phyloP scores from a whole-genome alignment of 2,797 vertebrate species.

The Gymnocypris eckloni region DNA sequence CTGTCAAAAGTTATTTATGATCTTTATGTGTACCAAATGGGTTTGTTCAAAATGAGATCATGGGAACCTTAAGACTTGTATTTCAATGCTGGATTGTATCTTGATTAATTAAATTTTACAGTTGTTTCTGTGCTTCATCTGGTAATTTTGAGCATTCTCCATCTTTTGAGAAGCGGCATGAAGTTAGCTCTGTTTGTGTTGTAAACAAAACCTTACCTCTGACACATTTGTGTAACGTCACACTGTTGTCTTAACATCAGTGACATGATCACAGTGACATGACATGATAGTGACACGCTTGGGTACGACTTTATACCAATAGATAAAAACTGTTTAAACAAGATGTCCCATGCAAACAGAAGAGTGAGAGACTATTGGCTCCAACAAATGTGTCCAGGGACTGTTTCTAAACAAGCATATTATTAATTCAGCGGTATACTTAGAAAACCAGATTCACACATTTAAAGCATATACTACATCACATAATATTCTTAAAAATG shows the following conservation, averaged over 20 bases:
- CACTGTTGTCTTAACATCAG: background rate
- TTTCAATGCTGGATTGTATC: background rate
- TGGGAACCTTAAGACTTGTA: background rate
- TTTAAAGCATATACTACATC: background rate
- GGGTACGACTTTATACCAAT: background rate
- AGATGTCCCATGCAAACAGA: constrained; percentile 5
- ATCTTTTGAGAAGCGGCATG: background rate
- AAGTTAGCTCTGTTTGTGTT: background rate
- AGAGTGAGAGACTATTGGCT: background rate
- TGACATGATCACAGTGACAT: background rate
- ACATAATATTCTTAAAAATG: background rate
- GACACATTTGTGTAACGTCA: background rate
- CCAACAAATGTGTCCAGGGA: background rate
- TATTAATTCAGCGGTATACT: background rate
- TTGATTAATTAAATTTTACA: background rate
- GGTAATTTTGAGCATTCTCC: background rate
- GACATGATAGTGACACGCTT: background rate
- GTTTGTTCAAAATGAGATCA: background rate
- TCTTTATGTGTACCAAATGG: background rate
- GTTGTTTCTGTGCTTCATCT: background rate
- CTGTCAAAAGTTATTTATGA: background rate
- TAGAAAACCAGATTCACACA: background rate
- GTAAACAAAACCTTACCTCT: background rate
- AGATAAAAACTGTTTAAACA: constrained; percentile 2
- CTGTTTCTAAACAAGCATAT: background rate